Base-by-base conservation (phyloP, 2,888 invertebrate species). In the Yponomeuta sedellus region DNA sequence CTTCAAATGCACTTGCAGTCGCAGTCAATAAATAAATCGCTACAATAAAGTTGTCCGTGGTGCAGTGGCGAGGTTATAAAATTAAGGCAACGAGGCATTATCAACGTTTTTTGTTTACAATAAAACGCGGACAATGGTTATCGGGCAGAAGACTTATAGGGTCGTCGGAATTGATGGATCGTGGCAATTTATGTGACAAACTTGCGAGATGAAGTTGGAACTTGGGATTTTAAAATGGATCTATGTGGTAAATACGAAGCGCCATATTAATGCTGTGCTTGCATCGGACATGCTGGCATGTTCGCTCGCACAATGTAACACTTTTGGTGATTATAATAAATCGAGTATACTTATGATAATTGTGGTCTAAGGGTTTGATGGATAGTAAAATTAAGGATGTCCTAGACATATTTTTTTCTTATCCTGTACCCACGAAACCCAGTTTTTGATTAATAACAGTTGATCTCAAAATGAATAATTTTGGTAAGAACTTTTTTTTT, bases 101-200 rank as follows among this genome's bases (percentile, higher is more conserved):
- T 52, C 2, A 52, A 52, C 5, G 16, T 52, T 52, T 52, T 52
- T 52, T 52, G 44, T 25, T 59, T 59, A 59, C 20, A 59, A 59
- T 59, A 59, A 22, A 39, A 28, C n/a, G 39, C 62, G 28, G 62
- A 62, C 62, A 62, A 39, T 62, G 28, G 62, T 62, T 59, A 59
- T 59, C 59, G 19, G 10, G 62, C 39, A 11, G 34, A 19, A 62
- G 62, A 62, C 28, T 62, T 62, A 62, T 62, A 62, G 8, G 25
- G 62, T 62, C 62, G 62, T 62, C 16, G 34, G 34, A 52, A 39
- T 39, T 62, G 62, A 62, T 62, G 62, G n/a, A 62, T 62, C 34
- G 62, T 39, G 39, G 62, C 62, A 39, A 62, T 62, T 28, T 62
- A 62, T 40, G n/a, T 62, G 62, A 40, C 62, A 34, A 62, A 62